Percentiles rank a stretch among this genome's conserved stretches.
Evolutionary conservation across 2,113 vertebrate genomes (phyloP).

Genomic region (Prunella fulvescens): DNA sequence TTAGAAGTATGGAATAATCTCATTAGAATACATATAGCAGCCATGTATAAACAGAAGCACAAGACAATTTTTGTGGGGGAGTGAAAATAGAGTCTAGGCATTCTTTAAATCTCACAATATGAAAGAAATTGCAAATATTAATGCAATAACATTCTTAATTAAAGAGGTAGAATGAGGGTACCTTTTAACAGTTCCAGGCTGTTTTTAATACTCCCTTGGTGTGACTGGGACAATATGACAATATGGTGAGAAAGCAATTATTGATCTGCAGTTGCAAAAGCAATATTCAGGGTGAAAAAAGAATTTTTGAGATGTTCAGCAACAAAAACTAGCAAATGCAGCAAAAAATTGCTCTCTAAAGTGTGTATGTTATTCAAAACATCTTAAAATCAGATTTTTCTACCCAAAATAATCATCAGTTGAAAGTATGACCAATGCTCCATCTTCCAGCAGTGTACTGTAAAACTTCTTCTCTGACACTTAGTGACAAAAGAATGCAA

Average conservation of each 20-base stretch:
- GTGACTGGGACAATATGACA: neutral
- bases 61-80: neutral
- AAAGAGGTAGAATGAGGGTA: neutral
- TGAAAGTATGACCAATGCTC: neutral
- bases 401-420: neutral
- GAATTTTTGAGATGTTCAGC: neutral
- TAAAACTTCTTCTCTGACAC: conserved; percentile 54
- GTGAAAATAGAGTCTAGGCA: neutral
- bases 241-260: neutral
- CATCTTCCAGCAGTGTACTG: neutral
- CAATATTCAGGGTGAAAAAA: neutral
- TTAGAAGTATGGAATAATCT: neutral
- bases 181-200: neutral
- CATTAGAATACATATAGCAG: neutral
- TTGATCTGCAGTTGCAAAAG: neutral
- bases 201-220: neutral
- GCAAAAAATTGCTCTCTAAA: neutral
- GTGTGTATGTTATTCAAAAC: neutral
- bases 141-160: neutral
- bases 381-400: neutral
- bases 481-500: conserved; percentile 56
- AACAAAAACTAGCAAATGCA: neutral
- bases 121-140: neutral
- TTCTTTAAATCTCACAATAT: neutral
- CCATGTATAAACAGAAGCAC: neutral